Percentiles rank a stretch among this genome's conserved stretches.
Evolutionary conservation across 2,797 vertebrate genomes (phyloP).

Genomic region (Falco biarmicus): DNA sequence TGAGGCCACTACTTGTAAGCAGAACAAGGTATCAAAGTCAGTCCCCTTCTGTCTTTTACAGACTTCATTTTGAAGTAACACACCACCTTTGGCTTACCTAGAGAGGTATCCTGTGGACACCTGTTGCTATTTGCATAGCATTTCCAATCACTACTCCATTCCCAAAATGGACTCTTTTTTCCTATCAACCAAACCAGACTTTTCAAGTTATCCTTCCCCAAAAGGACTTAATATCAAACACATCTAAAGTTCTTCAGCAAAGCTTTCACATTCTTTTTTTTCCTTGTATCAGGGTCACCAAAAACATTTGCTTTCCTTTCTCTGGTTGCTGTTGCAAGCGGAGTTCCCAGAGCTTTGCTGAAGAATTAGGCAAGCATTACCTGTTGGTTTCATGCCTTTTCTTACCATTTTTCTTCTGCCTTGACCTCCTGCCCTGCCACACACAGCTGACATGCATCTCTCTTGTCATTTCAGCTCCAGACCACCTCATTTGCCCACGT

Average conservation of each 20-base stretch:
- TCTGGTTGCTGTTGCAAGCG: background rate
- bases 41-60: background rate
- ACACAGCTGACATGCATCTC: background rate
- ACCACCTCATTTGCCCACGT: background rate
- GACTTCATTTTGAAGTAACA: background rate
- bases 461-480: background rate
- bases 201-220: conserved; percentile 24
- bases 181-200: background rate
- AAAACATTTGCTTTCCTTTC: background rate
- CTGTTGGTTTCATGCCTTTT: background rate
- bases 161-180: background rate
- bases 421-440: background rate
- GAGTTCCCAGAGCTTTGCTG: background rate
- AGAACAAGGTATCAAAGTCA: background rate
- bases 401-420: background rate
- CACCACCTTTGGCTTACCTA: background rate
- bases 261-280: background rate
- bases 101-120: background rate
- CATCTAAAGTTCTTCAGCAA: background rate
- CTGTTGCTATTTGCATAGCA: background rate
- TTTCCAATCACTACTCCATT: background rate
- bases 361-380: background rate
- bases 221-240: background rate
- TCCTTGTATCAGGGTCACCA: background rate
- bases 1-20: background rate